A percentile compares a stretch with the other conserved stretches of the same genome.
These are phyloP conservation scores for Antigone vipio DNA, from an alignment of 2,113 vertebrate species.

Conservation along the genomic window DNA sequence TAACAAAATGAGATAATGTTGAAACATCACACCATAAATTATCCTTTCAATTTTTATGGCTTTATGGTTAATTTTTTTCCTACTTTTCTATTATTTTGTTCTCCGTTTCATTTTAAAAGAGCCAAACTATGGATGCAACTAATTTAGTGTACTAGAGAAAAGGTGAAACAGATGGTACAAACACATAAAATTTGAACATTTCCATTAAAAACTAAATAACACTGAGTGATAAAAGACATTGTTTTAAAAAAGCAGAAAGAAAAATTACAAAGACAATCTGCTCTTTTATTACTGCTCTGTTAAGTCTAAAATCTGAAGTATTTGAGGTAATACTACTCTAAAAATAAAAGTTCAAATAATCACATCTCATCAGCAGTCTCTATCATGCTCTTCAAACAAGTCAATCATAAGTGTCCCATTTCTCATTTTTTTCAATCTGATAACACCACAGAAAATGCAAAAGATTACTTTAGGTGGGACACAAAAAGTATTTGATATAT, in stretches of 20 bases:
- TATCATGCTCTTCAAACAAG: not conserved
- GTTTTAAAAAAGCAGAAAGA: not conserved
- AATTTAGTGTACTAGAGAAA: not conserved
- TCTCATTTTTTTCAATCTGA: not conserved
- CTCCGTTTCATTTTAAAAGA: not conserved
- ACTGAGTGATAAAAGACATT: not conserved
- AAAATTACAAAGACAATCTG: not conserved
- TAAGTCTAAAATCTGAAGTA: not conserved
- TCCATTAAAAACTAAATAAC: not conserved
- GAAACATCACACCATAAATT: not conserved
- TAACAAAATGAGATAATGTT: not conserved
- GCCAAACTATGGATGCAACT: not conserved
- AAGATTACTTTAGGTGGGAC: not conserved
- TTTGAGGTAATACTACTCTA: not conserved
- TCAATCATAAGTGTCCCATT: not conserved
- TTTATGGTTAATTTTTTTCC: slow-evolving; percentile 2
- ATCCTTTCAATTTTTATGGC: slow-evolving; percentile 9
- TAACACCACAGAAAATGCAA: not conserved
- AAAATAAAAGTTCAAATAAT: not conserved
- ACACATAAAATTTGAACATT: not conserved
- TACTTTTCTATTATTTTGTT: not conserved
- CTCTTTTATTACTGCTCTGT: not conserved
- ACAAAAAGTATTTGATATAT: not conserved
- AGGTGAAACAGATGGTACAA: not conserved
- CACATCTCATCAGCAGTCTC: not conserved